These are phyloP conservation scores for Eumacrocentrus americanus DNA, from an alignment of 2,888 invertebrate genomes.

Conservation along the genomic window DNA sequence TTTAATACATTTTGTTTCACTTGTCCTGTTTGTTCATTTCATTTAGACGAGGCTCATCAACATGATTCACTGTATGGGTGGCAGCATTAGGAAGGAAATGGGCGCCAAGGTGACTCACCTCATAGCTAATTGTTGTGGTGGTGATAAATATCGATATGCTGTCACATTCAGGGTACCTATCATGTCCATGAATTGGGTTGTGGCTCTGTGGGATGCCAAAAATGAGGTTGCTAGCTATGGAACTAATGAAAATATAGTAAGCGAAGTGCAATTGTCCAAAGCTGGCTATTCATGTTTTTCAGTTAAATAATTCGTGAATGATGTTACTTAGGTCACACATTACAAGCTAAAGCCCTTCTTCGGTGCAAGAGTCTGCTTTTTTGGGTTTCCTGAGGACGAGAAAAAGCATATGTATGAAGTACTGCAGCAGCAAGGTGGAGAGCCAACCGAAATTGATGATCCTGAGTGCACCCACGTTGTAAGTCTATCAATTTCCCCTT, in stretches of 20 bases:
- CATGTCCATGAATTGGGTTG: constrained; percentile 87
- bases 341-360: constrained; percentile 87
- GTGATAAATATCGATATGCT: constrained; percentile 94
- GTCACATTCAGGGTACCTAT: constrained; percentile 88
- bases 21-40: constrained; percentile 20
- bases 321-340: constrained; percentile 46
- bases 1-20: background rate
- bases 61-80: constrained; percentile 95
- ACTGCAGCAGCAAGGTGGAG: constrained; percentile 79
- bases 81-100: constrained; percentile 91
- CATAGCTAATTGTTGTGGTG: constrained; percentile 86
- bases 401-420: constrained; percentile 91
- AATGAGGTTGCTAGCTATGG: constrained; percentile 74
- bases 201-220: constrained; percentile 83
- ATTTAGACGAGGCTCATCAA: constrained; percentile 82
- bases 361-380: constrained; percentile 85
- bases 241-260: constrained; percentile 73
- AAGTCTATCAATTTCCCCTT: constrained; percentile 61
- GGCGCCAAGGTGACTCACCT: constrained; percentile 89
- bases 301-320: too few relatives aligned
- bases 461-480: constrained; percentile 91
- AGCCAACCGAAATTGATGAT: constrained; percentile 76
- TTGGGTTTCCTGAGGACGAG: constrained; percentile 90
- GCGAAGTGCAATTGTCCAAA: constrained; percentile 40
- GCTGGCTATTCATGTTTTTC: too few relatives aligned